Percentiles rank a stretch among this genome's conserved stretches.
These are phyloP conservation scores for Monopterus albus DNA, from an alignment of 2,113 vertebrate species.

Conservation along the genomic window DNA sequence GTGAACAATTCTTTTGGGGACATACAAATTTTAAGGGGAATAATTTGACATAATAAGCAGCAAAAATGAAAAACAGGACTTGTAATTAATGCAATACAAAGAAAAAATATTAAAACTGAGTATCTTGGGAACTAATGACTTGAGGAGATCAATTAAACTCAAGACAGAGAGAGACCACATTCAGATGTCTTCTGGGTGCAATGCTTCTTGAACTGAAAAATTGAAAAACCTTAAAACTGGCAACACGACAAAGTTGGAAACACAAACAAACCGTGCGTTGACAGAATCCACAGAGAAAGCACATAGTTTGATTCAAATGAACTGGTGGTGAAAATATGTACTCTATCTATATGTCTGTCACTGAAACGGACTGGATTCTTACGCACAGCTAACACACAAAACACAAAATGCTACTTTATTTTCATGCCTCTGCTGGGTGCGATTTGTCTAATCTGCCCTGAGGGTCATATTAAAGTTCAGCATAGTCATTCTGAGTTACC, in stretches of 20 bases:
- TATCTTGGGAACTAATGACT: conserved; percentile 56
- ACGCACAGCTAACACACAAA: conserved; percentile 16
- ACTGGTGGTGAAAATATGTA: conserved; percentile 25
- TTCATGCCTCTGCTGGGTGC: conserved; percentile 8
- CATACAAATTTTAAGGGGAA: conserved; percentile 51
- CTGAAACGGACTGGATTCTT: neutral
- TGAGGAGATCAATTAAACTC: conserved; percentile 68
- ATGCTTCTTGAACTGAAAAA: conserved; percentile 67
- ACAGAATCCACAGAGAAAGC: conserved; percentile 48
- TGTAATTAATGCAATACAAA: conserved; percentile 54
- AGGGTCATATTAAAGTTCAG: neutral
- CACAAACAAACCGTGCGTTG: conserved; percentile 63
- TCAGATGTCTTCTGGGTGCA: conserved; percentile 39
- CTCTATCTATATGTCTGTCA: conserved; percentile 14
- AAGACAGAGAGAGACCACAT: conserved; percentile 25
- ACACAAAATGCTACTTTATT: neutral
- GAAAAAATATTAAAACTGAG: conserved; percentile 36
- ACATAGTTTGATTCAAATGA: conserved; percentile 54
- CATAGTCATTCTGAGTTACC: neutral
- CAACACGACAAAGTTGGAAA: conserved; percentile 57
- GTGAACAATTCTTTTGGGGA: conserved; percentile 30
- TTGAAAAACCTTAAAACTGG: conserved; percentile 58
- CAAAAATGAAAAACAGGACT: conserved; percentile 53
- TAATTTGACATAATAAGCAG: conserved; percentile 46
- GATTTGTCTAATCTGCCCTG: conserved; percentile 3